A percentile compares a stretch with the other conserved stretches of the same genome.
Evolutionary conservation across 1,140 invertebrate species (phyloP).

Genomic region (Euwallacea fornicatus): DNA sequence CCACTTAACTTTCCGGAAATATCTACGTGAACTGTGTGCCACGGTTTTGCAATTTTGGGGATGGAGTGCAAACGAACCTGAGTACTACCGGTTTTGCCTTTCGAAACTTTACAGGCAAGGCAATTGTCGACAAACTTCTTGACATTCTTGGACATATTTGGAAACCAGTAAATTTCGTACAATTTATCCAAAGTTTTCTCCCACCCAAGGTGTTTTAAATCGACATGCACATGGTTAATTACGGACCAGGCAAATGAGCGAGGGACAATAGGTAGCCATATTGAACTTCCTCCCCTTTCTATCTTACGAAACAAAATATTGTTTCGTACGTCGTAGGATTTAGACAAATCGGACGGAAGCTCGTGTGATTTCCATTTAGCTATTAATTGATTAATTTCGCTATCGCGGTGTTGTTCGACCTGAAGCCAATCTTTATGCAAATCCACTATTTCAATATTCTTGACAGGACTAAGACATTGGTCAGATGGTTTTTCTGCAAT

Average conservation of each 20-base stretch:
- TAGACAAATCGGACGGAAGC: too few species aligned
- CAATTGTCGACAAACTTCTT: constrained; percentile 46
- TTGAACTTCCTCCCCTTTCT: constrained; percentile 37
- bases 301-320: constrained; percentile 15
- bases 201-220: constrained; percentile 45
- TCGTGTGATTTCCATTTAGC: too few species aligned
- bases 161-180: constrained; percentile 47
- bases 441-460: too few species aligned
- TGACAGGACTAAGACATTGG: too few species aligned
- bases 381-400: too few species aligned
- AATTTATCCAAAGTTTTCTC: constrained; percentile 46
- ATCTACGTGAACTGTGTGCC: constrained; percentile 23
- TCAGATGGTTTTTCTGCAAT: constrained; percentile 2
- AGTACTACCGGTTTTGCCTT: constrained; percentile 21
- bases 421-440: too few species aligned
- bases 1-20: constrained; percentile 7
- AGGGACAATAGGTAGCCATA: constrained; percentile 40
- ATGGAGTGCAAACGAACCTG: constrained; percentile 14
- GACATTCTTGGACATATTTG: constrained; percentile 44
- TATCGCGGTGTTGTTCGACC: too few species aligned
- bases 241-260: constrained; percentile 40
- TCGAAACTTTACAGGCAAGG: constrained; percentile 43
- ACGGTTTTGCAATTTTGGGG: constrained; percentile 20
- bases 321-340: too few species aligned
- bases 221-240: constrained; percentile 37